Percentiles rank a stretch among this genome's conserved stretches.
Conservation (phyloP, 2,113 vertebrate genomes). For the Sakesphorus luctuosus region DNA sequence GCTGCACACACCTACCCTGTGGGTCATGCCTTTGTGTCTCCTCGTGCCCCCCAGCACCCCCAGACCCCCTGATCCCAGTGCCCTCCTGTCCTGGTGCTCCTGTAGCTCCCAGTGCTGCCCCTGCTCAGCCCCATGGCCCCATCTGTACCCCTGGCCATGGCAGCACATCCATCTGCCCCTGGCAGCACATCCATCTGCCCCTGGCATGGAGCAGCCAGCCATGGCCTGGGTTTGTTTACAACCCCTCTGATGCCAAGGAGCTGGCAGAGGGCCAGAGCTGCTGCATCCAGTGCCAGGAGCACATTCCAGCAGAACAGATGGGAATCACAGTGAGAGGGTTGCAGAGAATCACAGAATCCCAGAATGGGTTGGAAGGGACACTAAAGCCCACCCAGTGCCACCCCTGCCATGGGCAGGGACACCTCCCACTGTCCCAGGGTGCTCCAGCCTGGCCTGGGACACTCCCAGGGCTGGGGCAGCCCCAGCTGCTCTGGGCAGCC, state of each 20-base stretch:
- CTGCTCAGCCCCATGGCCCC: fast-evolving
- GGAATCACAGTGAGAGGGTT: fast-evolving
- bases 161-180: fast-evolving
- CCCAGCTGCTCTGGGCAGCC: not conserved
- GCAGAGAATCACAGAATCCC: not conserved
- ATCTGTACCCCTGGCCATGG: fast-evolving
- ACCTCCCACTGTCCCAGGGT: not conserved
- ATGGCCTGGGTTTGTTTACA: fast-evolving
- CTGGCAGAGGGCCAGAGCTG: not conserved
- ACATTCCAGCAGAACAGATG: fast-evolving
- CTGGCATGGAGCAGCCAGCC: fast-evolving
- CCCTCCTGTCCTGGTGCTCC: fast-evolving
- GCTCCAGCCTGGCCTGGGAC: not conserved
- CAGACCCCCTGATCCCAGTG: fast-evolving
- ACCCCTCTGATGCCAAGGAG: fast-evolving
- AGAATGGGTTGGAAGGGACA: not conserved
- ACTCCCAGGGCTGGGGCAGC: not conserved
- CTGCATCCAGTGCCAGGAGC: not conserved
- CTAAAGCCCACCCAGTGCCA: not conserved
- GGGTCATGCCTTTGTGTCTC: fast-evolving
- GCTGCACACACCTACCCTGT: too few relatives aligned
- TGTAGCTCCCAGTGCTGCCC: not conserved
- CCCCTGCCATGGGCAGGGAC: not conserved
- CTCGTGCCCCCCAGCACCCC: fast-evolving
- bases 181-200: fast-evolving